Evolutionary conservation across 2,797 vertebrate genomes (phyloP).

Genomic region (Darevskia mixta): DNA sequence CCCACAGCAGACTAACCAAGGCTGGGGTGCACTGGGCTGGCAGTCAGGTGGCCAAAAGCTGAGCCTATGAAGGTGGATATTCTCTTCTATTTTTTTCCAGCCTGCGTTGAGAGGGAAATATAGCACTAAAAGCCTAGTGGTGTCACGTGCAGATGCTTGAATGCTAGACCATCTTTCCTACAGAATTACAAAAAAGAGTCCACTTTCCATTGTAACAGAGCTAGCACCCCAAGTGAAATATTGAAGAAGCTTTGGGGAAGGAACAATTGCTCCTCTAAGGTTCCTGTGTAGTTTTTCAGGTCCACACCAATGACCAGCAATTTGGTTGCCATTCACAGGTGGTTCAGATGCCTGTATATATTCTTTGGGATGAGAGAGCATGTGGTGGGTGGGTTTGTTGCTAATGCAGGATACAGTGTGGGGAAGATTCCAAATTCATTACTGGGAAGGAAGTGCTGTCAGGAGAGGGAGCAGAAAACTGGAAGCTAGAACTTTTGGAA

Average conservation of each 20-base stretch:
- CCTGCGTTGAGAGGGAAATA: not conserved
- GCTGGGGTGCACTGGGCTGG: not conserved
- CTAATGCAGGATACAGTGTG: not conserved
- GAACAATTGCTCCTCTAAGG: not conserved
- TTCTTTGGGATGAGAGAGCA: not conserved
- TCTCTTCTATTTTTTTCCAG: not conserved
- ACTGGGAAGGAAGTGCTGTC: not conserved
- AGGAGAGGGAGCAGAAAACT: not conserved
- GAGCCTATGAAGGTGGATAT: not conserved
- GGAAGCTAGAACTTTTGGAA: not conserved
- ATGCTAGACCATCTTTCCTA: not conserved
- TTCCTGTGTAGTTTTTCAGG: not conserved
- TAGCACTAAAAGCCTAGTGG: not conserved
- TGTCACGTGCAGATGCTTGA: not conserved
- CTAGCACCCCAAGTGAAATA: not conserved
- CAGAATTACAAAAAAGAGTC: not conserved
- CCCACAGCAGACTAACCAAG: constrained; percentile 11
- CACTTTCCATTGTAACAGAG: not conserved
- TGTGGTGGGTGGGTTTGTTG: not conserved
- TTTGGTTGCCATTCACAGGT: not conserved
- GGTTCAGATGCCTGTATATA: no score
- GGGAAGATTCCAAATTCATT: not conserved
- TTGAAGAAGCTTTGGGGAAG: not conserved
- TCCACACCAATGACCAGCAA: not conserved
- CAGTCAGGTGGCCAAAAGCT: not conserved